phyloP scores from a whole-genome alignment of 2,113 vertebrate species.

The Gnathonemus echidnorhynchus region DNA sequence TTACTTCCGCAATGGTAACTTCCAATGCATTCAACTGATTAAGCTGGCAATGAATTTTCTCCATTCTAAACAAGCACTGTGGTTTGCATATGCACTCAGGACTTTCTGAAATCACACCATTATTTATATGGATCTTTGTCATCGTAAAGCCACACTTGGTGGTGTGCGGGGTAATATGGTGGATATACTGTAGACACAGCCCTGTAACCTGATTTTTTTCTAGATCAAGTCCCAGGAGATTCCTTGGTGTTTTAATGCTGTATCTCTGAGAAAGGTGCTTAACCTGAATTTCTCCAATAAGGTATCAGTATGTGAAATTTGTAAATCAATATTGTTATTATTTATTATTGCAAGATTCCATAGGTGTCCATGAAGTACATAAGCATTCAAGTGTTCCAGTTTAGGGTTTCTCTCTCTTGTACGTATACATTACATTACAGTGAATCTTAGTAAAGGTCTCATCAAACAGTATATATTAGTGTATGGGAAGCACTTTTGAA shows the following conservation, averaged over 20 bases:
- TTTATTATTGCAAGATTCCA: neutral
- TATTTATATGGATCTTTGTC: neutral
- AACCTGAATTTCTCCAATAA: neutral
- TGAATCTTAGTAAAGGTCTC: neutral
- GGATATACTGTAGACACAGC: neutral
- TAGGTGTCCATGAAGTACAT: neutral
- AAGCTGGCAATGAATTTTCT: neutral
- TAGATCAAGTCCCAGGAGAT: slow-evolving; percentile 2
- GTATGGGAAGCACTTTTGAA: neutral
- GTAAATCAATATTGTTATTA: neutral
- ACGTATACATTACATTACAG: neutral
- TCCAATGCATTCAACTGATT: neutral
- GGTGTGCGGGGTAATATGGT: neutral
- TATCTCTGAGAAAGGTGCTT: neutral
- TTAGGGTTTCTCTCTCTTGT: neutral
- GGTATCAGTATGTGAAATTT: neutral
- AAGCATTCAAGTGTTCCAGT: neutral
- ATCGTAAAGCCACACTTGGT: neutral
- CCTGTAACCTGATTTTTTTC: slow-evolving; percentile 8
- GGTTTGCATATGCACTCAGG: neutral
- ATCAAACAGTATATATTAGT: neutral
- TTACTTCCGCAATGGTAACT: neutral
- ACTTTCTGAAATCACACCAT: neutral
- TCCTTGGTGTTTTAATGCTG: neutral
- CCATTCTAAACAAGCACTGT: neutral